A percentile compares a stretch with the other conserved stretches of the same genome.
Conservation (phyloP, 2,797 vertebrate genomes). For the Trematomus bernacchii region DNA sequence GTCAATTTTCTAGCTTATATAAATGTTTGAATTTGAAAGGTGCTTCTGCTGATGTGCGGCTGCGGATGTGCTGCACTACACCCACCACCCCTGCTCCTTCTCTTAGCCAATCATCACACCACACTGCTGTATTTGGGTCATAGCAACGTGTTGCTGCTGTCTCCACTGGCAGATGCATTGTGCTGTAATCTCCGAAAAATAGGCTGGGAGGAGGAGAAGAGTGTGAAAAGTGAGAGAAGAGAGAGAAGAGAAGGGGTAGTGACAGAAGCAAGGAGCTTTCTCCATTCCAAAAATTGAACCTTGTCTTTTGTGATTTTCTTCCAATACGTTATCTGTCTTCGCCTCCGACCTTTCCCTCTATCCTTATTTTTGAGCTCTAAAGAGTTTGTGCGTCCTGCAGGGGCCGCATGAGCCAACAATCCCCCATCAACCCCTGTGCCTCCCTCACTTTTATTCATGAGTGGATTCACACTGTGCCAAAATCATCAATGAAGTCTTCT, state of each 20-base stretch:
- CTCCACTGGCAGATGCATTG: conserved; percentile 81
- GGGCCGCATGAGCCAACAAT: conserved; percentile 18
- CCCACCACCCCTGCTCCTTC: conserved; percentile 53
- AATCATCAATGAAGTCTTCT: conserved; percentile 64
- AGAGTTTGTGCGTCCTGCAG: conserved; percentile 16
- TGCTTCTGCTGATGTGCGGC: conserved; percentile 62
- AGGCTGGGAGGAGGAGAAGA: conserved; percentile 59
- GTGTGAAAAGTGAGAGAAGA: conserved; percentile 49
- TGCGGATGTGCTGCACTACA: conserved; percentile 60
- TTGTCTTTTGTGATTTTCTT: conserved; percentile 38
- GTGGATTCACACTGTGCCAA: conserved; percentile 58
- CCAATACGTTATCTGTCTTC: conserved; percentile 3
- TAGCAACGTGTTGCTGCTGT: conserved; percentile 80
- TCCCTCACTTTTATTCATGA: conserved; percentile 57
- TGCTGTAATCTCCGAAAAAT: conserved; percentile 82
- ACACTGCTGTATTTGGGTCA: conserved; percentile 86
- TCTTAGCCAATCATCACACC: conserved; percentile 79
- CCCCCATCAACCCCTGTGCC: conserved; percentile 19
- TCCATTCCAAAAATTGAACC: conserved; percentile 20
- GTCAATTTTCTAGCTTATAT: conserved; percentile 64
- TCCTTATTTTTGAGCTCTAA: conserved; percentile 8
- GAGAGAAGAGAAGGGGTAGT: conserved; percentile 43
- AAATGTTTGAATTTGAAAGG: conserved; percentile 83
- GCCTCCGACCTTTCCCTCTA: conserved; percentile 9
- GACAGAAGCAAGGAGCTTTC: conserved; percentile 40